Base-by-base conservation (phyloP, 2,797 vertebrate genomes). In the Alosa sapidissima region DNA sequence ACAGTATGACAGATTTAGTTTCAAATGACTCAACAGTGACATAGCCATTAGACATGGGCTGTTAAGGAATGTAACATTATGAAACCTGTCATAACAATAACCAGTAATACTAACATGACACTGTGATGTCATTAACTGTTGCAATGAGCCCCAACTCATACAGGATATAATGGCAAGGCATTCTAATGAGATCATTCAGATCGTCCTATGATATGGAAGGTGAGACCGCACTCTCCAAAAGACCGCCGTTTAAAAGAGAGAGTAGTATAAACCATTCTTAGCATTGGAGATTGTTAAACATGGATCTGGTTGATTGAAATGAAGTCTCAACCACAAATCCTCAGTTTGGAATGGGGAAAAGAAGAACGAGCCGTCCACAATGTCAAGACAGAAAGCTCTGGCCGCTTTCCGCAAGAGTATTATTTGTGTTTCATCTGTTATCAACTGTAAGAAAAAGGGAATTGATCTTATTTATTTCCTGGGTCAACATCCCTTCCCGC, bases 381-480 rank as follows among this genome's bases (percentile, higher is more conserved):
- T 51, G 33, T 33, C 9, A n/a, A 62, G n/a, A 45, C 81, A 58
- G 55, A 83, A 81, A 52, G 49, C 24, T 33, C 78, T 52, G 41
- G 41, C 41, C 41, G 36, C 24, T 84, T 85, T 86, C 14, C 47
- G 81, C 36, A 72, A 52, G 13, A 72, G 14, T 47, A 36, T 83
- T 78, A 72, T 72, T 72, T 72, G 62, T 33, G 65, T 41, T 36
- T 72, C 65, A 72, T 72, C 65, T 41, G 65, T 72, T 72, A 72
- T 72, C 65, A 72, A 72, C 28, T 36, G 65, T 60, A 65, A 24
- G 24, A 65, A 65, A 72, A 84, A 62, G 5, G 82, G 85, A 83
- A 85, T 83, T 88, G 87, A 88, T 88, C 86, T 85, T 89, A 87
- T 90, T 87, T 89, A 87, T 89, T 87, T 83, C 82, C 81, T 84